Conservation (phyloP, 2,888 invertebrate species). For the Coleophora flavipennella region DNA sequence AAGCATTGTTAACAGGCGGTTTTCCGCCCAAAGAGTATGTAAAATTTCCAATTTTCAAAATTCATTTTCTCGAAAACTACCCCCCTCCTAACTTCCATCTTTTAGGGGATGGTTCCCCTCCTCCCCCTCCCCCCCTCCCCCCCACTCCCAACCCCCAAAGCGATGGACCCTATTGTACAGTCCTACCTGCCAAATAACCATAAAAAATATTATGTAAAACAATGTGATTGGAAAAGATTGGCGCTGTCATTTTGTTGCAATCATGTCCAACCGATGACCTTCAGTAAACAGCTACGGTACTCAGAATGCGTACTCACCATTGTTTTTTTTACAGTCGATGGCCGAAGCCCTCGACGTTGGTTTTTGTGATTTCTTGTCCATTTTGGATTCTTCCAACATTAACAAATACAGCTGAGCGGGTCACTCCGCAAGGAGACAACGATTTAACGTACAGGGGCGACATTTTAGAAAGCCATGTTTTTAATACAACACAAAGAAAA, state of each 20-base stretch:
- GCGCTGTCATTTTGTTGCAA: not conserved
- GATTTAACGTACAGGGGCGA: conserved; percentile 78
- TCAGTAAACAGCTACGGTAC: conserved; percentile 15
- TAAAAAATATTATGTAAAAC: conserved; percentile 6
- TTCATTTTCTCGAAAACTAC: too few species aligned
- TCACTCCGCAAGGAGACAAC: conserved; percentile 81
- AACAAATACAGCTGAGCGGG: conserved; percentile 70
- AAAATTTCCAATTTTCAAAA: too few species aligned
- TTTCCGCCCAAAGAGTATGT: too few species aligned
- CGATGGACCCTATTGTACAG: too few species aligned
- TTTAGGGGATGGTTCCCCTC: too few species aligned
- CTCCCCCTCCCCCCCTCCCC: too few species aligned
- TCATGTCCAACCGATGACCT: conserved; percentile 29
- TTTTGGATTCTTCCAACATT: conserved; percentile 74
- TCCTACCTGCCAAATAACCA: too few species aligned
- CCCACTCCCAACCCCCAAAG: too few species aligned
- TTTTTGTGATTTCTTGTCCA: conserved; percentile 85
- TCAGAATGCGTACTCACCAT: too few species aligned
- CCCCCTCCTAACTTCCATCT: too few species aligned
- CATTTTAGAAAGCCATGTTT: conserved; percentile 90
- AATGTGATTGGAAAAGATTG: conserved; percentile 4
- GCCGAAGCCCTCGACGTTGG: conserved; percentile 78
- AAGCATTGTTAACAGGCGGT: too few species aligned
- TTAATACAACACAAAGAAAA: conserved; percentile 72
- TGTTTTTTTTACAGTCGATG: conserved; percentile 82